Conservation (phyloP, 92 coral and sea anemone species). For the Nematostella vectensis region DNA sequence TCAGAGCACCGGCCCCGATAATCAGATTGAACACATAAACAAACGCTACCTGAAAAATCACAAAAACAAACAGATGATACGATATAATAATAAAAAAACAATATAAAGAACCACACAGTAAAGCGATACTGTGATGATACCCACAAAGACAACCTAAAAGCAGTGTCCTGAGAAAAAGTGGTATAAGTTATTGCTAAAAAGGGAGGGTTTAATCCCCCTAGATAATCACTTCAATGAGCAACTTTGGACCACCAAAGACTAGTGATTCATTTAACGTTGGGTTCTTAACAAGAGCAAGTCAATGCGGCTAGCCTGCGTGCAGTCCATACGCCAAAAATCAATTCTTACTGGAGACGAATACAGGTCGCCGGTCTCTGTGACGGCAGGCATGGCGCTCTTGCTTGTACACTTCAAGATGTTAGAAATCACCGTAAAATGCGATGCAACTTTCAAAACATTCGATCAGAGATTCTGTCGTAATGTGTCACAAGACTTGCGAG, state of each 20-base stretch:
- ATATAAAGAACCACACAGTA: neutral
- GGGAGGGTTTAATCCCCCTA: too few relatives aligned
- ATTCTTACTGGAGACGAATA: constrained; percentile 75
- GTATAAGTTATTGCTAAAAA: too few relatives aligned
- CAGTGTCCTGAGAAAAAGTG: neutral
- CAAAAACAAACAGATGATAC: too few relatives aligned
- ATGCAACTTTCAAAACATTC: too few relatives aligned
- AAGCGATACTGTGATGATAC: neutral
- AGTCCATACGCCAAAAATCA: too few relatives aligned
- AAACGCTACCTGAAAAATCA: constrained; percentile 87
- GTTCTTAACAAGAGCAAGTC: too few relatives aligned
- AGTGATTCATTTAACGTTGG: too few relatives aligned
- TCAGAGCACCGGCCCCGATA: constrained; percentile 88
- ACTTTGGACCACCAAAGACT: too few relatives aligned
- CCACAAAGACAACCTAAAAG: neutral
- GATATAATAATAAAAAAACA: neutral
- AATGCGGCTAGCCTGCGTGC: too few relatives aligned
- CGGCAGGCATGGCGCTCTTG: constrained; percentile 34
- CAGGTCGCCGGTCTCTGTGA: constrained; percentile 69
- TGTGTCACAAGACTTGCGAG: constrained; percentile 19
- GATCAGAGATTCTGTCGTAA: neutral
- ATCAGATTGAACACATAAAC: constrained; percentile 84
- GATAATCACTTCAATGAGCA: too few relatives aligned
- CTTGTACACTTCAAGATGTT: too few relatives aligned
- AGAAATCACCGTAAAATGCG: too few relatives aligned